phyloP scores from a whole-genome alignment of 2,888 invertebrate genomes.

The Pachymerium ferrugineum region DNA sequence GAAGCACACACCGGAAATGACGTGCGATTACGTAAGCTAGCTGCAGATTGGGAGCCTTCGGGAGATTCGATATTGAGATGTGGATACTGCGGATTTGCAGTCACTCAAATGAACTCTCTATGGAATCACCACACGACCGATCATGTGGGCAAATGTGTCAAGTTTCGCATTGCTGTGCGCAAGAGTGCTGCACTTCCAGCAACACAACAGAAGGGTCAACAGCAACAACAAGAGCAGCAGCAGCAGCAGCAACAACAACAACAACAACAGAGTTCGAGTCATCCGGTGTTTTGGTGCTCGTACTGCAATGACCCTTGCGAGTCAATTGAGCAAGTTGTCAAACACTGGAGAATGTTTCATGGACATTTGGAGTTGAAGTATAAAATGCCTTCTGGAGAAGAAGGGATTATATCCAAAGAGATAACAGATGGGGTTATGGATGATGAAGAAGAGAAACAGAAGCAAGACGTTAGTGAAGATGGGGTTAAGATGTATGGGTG shows the following conservation, averaged over 20 bases:
- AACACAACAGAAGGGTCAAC: no score
- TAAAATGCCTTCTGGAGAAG: slow-evolving; percentile 15
- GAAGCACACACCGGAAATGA: slow-evolving; percentile 30
- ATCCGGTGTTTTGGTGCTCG: not conserved
- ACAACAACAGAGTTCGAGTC: not conserved
- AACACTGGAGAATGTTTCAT: slow-evolving; percentile 48
- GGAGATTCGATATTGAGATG: slow-evolving; percentile 23
- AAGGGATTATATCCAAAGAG: slow-evolving; percentile 8
- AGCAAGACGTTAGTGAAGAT: not conserved
- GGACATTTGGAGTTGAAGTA: slow-evolving; percentile 45
- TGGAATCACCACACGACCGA: slow-evolving; percentile 30
- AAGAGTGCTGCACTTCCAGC: not conserved
- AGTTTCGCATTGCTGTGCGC: slow-evolving; percentile 9
- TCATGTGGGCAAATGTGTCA: not conserved
- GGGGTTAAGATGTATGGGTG: slow-evolving; percentile 28
- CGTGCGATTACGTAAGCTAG: slow-evolving; percentile 1
- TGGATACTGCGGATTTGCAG: slow-evolving; percentile 30
- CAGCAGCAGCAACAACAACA: no score
- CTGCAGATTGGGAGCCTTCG: slow-evolving; percentile 29
- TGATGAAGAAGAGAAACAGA: not conserved
- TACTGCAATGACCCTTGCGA: slow-evolving; percentile 45
- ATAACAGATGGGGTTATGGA: not conserved
- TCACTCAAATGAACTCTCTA: not conserved
- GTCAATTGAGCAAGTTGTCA: slow-evolving; percentile 43
- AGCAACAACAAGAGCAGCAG: no score